phyloP scores from a whole-genome alignment of 2,888 invertebrate species.

The Neoaliturus tenellus region DNA sequence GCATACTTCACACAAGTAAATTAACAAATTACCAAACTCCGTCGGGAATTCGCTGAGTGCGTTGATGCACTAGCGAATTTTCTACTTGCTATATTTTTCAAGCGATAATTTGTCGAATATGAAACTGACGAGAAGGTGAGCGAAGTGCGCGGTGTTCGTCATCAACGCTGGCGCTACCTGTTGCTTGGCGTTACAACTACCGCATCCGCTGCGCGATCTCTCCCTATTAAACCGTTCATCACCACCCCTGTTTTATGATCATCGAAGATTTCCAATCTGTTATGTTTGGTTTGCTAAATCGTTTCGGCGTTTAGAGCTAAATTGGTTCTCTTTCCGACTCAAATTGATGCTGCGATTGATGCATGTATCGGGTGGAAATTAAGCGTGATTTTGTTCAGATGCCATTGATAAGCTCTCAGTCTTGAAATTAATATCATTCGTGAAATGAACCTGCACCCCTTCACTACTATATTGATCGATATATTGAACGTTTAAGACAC shows the following conservation, averaged over 20 bases:
- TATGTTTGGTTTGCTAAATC: background rate
- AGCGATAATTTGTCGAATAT: background rate
- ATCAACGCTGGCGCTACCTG: background rate
- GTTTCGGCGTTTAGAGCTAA: background rate
- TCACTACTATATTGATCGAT: too few species aligned
- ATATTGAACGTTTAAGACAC: too few species aligned
- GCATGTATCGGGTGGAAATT: too few species aligned
- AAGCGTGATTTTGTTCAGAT: background rate
- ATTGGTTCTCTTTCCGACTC: background rate
- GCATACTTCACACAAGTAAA: too few species aligned
- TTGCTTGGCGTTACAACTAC: background rate
- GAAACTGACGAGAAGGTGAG: background rate
- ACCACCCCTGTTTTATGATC: conserved; percentile 12
- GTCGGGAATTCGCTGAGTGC: too few species aligned
- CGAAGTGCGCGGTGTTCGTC: background rate
- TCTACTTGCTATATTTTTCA: background rate
- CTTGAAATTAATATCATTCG: too few species aligned
- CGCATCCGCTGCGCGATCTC: conserved; percentile 55
- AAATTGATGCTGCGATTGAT: too few species aligned
- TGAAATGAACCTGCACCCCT: too few species aligned
- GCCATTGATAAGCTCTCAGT: too few species aligned
- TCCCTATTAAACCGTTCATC: conserved; percentile 43
- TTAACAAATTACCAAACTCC: too few species aligned
- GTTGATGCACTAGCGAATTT: too few species aligned
- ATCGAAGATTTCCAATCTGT: background rate